Evolutionary conservation across 2,797 vertebrate species (phyloP).

Genomic region (Menidia menidia): DNA sequence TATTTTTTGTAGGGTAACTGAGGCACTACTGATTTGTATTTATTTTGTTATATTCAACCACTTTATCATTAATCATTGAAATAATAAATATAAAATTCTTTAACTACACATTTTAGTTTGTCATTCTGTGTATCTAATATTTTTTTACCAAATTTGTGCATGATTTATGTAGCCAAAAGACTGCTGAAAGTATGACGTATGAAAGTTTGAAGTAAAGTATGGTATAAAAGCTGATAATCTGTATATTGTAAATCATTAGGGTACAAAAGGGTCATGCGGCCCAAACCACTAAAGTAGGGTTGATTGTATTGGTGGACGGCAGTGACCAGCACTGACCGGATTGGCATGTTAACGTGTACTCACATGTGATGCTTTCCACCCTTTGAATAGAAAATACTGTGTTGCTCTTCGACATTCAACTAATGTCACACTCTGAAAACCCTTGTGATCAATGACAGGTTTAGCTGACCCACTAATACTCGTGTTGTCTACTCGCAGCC

Average conservation of each 20-base stretch:
- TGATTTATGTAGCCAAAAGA: too few species aligned
- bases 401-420: slow-evolving; percentile 55
- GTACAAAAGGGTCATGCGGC: background rate
- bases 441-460: slow-evolving; percentile 55
- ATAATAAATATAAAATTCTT: too few species aligned
- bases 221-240: too few species aligned
- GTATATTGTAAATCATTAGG: background rate
- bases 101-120: too few species aligned
- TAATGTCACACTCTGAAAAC: slow-evolving; percentile 51
- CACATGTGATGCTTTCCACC: slow-evolving; percentile 5
- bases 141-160: background rate
- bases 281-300: slow-evolving; percentile 2
- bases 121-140: background rate
- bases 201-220: too few species aligned
- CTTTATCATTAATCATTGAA: background rate
- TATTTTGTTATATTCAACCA: slow-evolving; percentile 8
- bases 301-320: background rate
- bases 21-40: background rate
- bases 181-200: too few species aligned
- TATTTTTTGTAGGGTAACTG: background rate
- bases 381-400: slow-evolving; percentile 15
- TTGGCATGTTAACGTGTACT: slow-evolving; percentile 8
- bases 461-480: slow-evolving; percentile 41
- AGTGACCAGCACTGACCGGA: background rate
- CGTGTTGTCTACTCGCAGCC: slow-evolving; percentile 8